phyloP scores from a whole-genome alignment of 1,140 invertebrate genomes.

The Phenacoccus solenopsis region DNA sequence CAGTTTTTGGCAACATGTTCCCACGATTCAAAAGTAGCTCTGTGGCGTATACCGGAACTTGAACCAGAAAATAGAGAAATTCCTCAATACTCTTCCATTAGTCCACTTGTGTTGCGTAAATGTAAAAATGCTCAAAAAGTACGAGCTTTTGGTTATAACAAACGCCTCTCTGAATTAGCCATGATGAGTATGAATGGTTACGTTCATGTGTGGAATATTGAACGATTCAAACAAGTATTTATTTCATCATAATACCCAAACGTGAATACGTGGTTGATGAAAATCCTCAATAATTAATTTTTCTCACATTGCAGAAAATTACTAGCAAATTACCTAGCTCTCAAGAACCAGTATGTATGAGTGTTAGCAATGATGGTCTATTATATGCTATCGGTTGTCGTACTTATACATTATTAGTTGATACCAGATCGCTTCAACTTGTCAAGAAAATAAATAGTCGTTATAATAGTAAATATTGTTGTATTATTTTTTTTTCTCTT shows the following conservation, averaged over 20 bases:
- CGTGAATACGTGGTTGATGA: not conserved
- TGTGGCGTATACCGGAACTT: conserved; percentile 56
- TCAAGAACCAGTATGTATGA: conserved; percentile 86
- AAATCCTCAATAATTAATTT: not conserved
- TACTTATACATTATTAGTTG: conserved; percentile 79
- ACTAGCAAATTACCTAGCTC: conserved; percentile 74
- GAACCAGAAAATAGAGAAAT: conserved; percentile 33
- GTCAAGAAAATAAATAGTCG: conserved; percentile 51
- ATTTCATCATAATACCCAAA: not conserved
- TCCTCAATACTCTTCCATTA: conserved; percentile 36
- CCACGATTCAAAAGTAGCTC: conserved; percentile 69
- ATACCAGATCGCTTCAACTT: conserved; percentile 71
- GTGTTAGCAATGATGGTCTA: conserved; percentile 63
- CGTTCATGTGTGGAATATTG: conserved; percentile 82
- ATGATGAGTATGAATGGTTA: conserved; percentile 82
- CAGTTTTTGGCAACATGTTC: conserved; percentile 88
- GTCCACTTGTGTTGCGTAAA: conserved; percentile 58
- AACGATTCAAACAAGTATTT: conserved; percentile 58
- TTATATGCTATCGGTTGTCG: conserved; percentile 86
- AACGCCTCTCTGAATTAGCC: conserved; percentile 71
- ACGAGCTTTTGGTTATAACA: conserved; percentile 76
- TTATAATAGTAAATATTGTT: conserved; percentile 60
- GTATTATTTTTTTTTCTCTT: not conserved
- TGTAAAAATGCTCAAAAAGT: conserved; percentile 65
- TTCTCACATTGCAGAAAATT: conserved; percentile 46